Evolutionary conservation across 2,888 invertebrate species (phyloP).

Genomic region (Ellobium chinense): DNA sequence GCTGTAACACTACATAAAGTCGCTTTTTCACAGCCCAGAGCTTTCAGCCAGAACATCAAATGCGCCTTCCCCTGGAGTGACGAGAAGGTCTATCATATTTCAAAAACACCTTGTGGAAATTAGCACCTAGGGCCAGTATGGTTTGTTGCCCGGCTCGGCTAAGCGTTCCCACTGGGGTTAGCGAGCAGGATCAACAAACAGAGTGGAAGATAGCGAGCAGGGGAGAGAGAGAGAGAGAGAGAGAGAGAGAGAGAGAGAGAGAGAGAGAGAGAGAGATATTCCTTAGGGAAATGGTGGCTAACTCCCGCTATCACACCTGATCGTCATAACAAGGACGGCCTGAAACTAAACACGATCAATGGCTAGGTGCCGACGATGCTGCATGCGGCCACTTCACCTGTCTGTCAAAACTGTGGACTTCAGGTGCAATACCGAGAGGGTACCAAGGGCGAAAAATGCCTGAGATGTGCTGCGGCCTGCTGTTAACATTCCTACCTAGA

Average conservation of each 20-base stretch:
- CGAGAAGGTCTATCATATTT: background rate
- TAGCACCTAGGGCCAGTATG: background rate
- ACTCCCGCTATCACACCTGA: background rate
- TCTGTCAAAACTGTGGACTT: background rate
- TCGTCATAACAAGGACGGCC: background rate
- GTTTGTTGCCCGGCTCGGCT: background rate
- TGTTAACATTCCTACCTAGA: no score
- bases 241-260: background rate
- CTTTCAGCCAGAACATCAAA: no score
- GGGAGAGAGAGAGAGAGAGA: background rate
- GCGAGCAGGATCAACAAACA: background rate
- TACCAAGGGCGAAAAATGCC: no score
- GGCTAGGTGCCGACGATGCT: background rate
- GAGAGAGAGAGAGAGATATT: conserved; percentile 13
- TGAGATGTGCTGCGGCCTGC: no score
- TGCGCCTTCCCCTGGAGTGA: no score
- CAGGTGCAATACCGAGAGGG: background rate
- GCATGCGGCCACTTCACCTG: background rate
- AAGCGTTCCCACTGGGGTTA: background rate
- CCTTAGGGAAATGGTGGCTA: no score
- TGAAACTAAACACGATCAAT: background rate
- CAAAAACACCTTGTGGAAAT: background rate
- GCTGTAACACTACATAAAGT: no score
- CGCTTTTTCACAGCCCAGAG: no score
- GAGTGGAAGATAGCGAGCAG: background rate